phyloP scores from a whole-genome alignment of 1,140 invertebrate genomes.

The Adelges cooleyi region DNA sequence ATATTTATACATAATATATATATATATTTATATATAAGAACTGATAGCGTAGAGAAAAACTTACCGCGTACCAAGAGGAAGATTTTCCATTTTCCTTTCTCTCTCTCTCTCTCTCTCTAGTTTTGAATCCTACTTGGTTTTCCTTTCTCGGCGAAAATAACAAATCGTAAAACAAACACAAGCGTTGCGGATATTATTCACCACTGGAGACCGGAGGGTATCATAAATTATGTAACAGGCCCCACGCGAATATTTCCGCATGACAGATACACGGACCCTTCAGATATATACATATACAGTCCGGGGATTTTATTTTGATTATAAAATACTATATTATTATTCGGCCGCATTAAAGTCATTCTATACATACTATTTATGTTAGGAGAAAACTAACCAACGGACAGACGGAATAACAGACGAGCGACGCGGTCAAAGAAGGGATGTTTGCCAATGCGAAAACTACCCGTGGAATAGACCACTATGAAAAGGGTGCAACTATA shows the following conservation, averaged over 20 bases:
- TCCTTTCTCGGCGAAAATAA: constrained; percentile 18
- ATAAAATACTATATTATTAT: constrained; percentile 27
- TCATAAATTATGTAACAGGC: constrained; percentile 29
- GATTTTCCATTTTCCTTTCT: not conserved
- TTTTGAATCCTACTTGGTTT: not conserved
- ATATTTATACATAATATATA: not conserved
- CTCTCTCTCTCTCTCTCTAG: not conserved
- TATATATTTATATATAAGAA: not conserved
- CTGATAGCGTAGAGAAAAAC: not conserved
- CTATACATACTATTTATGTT: too few species aligned
- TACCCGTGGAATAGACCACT: too few species aligned
- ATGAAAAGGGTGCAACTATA: too few species aligned
- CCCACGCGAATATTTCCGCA: constrained; percentile 25
- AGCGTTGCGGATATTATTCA: constrained; percentile 19
- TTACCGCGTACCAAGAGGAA: constrained; percentile 7
- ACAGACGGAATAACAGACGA: too few species aligned
- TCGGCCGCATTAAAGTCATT: constrained; percentile 5
- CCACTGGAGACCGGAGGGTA: not conserved
- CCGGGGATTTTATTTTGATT: constrained; percentile 21
- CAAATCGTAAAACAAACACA: constrained; percentile 29
- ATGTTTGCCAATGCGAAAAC: too few species aligned
- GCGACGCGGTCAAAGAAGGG: too few species aligned
- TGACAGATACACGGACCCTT: constrained; percentile 25
- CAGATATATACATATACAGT: not conserved
- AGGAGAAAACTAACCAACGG: too few species aligned